Base-by-base conservation (phyloP, 2,797 vertebrate genomes). In the Parauchenoglanis punctatus region DNA sequence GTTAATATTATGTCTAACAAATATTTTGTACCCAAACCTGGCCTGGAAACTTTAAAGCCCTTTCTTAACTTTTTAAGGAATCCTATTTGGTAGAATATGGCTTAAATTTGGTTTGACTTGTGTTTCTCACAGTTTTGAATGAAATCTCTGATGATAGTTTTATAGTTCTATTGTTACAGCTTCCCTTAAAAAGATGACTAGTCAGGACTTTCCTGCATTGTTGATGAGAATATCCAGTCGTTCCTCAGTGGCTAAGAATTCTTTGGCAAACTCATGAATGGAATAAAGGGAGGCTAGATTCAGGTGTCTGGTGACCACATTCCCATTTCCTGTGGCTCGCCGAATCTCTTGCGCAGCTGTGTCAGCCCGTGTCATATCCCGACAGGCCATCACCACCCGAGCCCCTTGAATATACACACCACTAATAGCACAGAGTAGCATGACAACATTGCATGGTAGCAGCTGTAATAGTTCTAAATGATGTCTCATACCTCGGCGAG, bases 371-470 rank as follows among this genome's bases (percentile, higher is more conserved):
- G 23, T 88, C 89, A 95, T 86, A 76, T 96, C 95, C 81, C 95
- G 92, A 91, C 96, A 96, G 0, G 95, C 96, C 95, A 96, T 95
- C 59, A 96, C 93, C 86, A 96, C 95, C 23, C 95, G 92, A 28
- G 96, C 96, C 3, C 95, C 95, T 93, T 90, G 8, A 63, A 84
- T 25, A 68, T 23, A 86, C 75, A 87, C 76, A 88, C 7, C 40
- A 85, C 49, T 23, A 46, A 82, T 75, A 63, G 52, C 35, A 89
- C 17, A 86, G 17, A 82, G 25, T 18, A 46, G 73, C 44, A 77
- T 54, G n/a, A 65, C 40, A 7, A 65, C 73, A 23, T 59, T 25
- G 56, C 2, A 75, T 70, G 20, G 52, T 81, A 13, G 56, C 75
- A 85, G 3, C 13, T 77, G 17, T 18, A 58, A 31, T 35, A 76